Conservation (phyloP, 2,797 vertebrate species). For the Chlorospingus flavigularis region DNA sequence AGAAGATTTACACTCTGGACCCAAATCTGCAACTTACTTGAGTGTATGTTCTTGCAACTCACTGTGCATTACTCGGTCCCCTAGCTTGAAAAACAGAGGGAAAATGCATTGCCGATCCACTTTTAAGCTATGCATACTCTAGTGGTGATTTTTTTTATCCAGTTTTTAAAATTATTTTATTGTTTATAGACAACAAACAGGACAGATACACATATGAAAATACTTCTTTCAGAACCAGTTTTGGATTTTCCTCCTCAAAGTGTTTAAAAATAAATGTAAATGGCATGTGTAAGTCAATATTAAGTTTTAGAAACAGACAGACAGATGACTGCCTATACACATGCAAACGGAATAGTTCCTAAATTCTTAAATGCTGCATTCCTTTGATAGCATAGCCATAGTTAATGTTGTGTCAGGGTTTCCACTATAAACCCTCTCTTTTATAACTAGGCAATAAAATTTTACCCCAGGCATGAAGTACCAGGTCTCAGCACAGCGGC, state of each 20-base stretch:
- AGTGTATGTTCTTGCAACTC: neutral
- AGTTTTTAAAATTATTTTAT: neutral
- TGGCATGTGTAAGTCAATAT: neutral
- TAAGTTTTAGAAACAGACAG: neutral
- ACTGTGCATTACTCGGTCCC: neutral
- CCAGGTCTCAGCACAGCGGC: conserved; percentile 36
- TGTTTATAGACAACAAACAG: neutral
- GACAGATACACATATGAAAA: neutral
- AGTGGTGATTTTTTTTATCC: neutral
- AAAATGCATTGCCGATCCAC: neutral
- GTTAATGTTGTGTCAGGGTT: conserved; percentile 64
- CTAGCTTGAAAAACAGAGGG: neutral
- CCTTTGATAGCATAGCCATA: conserved; percentile 28
- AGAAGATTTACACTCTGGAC: neutral
- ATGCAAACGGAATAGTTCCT: neutral
- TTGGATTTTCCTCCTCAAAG: neutral
- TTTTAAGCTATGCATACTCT: neutral
- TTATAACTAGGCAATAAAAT: conserved; percentile 67
- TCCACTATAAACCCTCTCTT: conserved; percentile 70
- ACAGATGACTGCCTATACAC: neutral
- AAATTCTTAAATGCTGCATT: conserved; percentile 49
- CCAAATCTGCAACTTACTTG: neutral
- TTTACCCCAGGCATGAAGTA: conserved; percentile 59
- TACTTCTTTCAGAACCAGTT: neutral
- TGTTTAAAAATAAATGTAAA: neutral